Evolutionary conservation across 2,888 invertebrate species (phyloP), one percentile per base, ranked within the genome.

Genomic region (Drosophila pseudotalamancana): DNA sequence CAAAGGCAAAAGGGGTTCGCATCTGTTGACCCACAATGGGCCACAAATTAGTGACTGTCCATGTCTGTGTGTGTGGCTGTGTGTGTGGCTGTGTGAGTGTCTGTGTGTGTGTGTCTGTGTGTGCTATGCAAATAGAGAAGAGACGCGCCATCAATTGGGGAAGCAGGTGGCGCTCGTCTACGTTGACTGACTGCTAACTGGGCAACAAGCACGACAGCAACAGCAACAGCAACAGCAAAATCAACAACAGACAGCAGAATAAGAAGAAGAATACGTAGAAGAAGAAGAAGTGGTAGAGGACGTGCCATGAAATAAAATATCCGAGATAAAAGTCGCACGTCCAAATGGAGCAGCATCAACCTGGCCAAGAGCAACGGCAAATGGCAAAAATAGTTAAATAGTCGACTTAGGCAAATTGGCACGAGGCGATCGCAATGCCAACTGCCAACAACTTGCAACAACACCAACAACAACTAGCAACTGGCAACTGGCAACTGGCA

Each of bases 391-490:
- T 83, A 81, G 87, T 71, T 83, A 80, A 86, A 80, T 67, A 80
- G 80, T 64, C 84, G 73, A 83, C 87, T 81, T 81, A 84, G 80
- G 86, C 86, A 80, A 80, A 80, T 82, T 82, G 83, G 79, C 86
- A 69, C 66, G 75, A 63, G 72, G 56, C 62, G 69, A 27, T 46
- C 48, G 64, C 59, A 73, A 69, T 56, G 50, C 42, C 37, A 61
- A 48, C 51, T 9, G 40, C 25, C 25, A 61, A 31, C 12, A n/a
- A n/a, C n/a, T n/a, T n/a, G n/a, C n/a, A n/a, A n/a, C n/a, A n/a
- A n/a, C n/a, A n/a, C n/a, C n/a, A n/a, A n/a, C 37, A 34, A 46
- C 32, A 50, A 23, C 37, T 19, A 42, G 23, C 19, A 65, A 32
- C 35, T 48, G 42, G 34, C 35, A 56, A 37, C 34, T 32, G 40